Base-by-base conservation (phyloP, 2,113 vertebrate genomes). In the Aphyosemion australe region DNA sequence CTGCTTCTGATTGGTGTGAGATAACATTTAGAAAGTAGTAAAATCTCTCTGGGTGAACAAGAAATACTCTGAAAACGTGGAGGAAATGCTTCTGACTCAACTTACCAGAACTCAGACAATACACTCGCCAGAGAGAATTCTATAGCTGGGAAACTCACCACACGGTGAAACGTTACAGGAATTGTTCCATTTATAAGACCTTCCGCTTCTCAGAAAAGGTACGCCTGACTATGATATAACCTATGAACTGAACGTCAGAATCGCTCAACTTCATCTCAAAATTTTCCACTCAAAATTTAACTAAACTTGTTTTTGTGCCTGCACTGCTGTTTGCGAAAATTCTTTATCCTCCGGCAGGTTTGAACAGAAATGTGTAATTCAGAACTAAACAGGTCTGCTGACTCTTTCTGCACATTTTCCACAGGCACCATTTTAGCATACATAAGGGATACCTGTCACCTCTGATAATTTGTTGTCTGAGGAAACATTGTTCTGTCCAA, bases 391-490 rank as follows among this genome's bases (percentile, higher is more conserved):
- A 49, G 10, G 8, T 47, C 1, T 11, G 21, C 14, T 49, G 12
- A 47, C 39, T 56, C 16, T 41, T 61, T 31, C 26, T 8, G 12
- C 9, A 39, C 16, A 10, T 10, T 63, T 75, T 74, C 21, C 31
- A 46, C 21, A 21, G 8, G 43, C 19, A 3, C 5, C 20, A 6
- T 10, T 53, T 53, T 18, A 15, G 26, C 19, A 10, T 39, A 2
- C 18, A 18, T 8, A 12, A 34, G 47, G 8, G 42, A 21, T 74
- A 32, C 69, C 42, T 59, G 52, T 20, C 56, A 57, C 46, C 53
- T 53, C 46, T 34, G 16, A 47, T 53, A 34, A 26, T 63, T 70
- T 63, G n/a, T 32, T 48, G n/a, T 53, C 60, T 52, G 12, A 39
- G 50, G 16, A 53, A 51, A 65, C 32, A 43, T 51, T 68, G n/a